phyloP scores from a whole-genome alignment of 2,888 invertebrate genomes.

The Chloroclysta siterata region DNA sequence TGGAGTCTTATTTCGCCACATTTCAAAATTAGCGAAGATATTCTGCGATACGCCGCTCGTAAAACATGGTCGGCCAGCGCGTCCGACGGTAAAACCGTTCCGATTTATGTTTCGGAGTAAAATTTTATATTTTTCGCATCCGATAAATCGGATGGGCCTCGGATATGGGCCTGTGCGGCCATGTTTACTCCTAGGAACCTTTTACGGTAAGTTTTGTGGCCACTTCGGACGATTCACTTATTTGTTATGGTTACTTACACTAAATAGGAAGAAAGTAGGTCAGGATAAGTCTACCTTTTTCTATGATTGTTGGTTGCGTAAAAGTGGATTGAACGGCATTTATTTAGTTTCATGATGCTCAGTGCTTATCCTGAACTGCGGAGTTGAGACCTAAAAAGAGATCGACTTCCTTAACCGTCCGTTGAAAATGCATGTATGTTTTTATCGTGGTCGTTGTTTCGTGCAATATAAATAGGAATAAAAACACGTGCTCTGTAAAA shows the following conservation, averaged over 20 bases:
- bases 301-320: conserved; percentile 28
- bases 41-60: conserved; percentile 44
- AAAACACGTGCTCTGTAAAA: no score
- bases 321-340: conserved; percentile 24
- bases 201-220: conserved; percentile 31
- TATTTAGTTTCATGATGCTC: conserved; percentile 3
- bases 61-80: conserved; percentile 51
- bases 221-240: conserved; percentile 31
- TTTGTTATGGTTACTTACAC: conserved; percentile 34
- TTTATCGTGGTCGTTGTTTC: no score
- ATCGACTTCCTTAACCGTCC: background rate
- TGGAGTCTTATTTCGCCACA: conserved; percentile 61
- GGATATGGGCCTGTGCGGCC: conserved; percentile 16
- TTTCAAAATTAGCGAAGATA: conserved; percentile 64
- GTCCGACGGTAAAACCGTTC: conserved; percentile 50
- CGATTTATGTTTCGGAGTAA: conserved; percentile 58
- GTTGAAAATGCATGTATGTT: no score
- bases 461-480: no score
- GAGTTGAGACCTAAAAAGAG: background rate
- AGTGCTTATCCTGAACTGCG: conserved; percentile 2
- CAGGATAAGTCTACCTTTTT: conserved; percentile 28
- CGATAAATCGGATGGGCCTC: conserved; percentile 43
- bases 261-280: conserved; percentile 31
- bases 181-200: conserved; percentile 20
- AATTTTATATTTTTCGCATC: conserved; percentile 55